These are phyloP conservation scores for Adelges cooleyi DNA, from an alignment of 1,140 invertebrate genomes.

Conservation along the genomic window DNA sequence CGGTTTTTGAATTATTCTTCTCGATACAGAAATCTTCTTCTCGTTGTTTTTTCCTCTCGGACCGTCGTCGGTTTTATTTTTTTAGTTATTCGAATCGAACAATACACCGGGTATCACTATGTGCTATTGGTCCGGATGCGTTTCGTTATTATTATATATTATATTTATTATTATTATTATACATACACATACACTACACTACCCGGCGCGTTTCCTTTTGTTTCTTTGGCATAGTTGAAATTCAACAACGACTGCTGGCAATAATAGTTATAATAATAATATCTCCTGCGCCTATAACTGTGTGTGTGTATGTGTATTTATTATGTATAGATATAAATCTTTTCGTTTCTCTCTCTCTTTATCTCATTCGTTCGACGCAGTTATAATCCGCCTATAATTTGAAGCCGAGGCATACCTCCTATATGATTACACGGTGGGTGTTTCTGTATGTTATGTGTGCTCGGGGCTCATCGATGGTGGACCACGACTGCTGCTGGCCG, in stretches of 20 bases:
- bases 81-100: not conserved
- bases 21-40: too few species aligned
- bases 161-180: not conserved
- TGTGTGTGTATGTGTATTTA: too few species aligned
- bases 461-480: too few species aligned
- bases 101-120: not conserved
- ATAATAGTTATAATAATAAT: not conserved
- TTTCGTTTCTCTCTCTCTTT: too few species aligned
- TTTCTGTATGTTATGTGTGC: not conserved
- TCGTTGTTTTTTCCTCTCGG: not conserved
- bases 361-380: not conserved
- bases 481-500: too few species aligned
- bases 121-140: constrained; percentile 6
- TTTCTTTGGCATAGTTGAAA: constrained; percentile 11
- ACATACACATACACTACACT: not conserved
- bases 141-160: not conserved
- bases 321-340: too few species aligned
- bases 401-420: not conserved
- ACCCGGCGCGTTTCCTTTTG: constrained; percentile 11
- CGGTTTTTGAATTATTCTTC: not conserved
- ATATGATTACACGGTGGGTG: constrained; percentile 17
- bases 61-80: not conserved
- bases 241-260: not conserved
- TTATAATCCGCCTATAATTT: constrained; percentile 13
- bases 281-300: too few species aligned